Conservation (phyloP, 2,797 vertebrate genomes). For the Poecilia gillii region DNA sequence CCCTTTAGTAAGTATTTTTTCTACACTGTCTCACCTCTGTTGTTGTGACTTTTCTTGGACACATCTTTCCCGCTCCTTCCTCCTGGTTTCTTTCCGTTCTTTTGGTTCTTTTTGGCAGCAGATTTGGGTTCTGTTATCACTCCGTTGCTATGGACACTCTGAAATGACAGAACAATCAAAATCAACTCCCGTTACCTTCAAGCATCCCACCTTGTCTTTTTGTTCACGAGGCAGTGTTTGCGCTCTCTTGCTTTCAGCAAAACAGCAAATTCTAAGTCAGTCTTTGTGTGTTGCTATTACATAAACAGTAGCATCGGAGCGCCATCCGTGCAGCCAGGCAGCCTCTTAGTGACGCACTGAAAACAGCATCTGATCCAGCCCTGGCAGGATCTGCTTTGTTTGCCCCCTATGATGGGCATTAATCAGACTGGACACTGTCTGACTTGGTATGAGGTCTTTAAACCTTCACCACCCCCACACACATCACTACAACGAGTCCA, state of each 20-base stretch:
- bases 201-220: background rate
- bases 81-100: constrained; percentile 82
- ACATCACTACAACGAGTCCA: constrained; percentile 47
- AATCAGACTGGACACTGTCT: constrained; percentile 33
- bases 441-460: constrained; percentile 41
- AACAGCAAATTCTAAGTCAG: background rate
- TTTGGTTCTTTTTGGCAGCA: constrained; percentile 82
- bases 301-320: too few relatives aligned
- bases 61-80: constrained; percentile 78
- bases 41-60: constrained; percentile 64
- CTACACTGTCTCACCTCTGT: constrained; percentile 46
- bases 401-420: constrained; percentile 53
- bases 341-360: background rate
- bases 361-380: constrained; percentile 32
- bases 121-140: constrained; percentile 73
- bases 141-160: constrained; percentile 74
- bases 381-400: constrained; percentile 50
- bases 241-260: background rate
- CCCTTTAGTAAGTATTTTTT: background rate
- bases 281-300: background rate
- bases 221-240: background rate
- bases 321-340: background rate
- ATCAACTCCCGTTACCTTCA: background rate
- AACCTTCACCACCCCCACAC: constrained; percentile 21
- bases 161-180: constrained; percentile 12